Conservation (phyloP, 2,888 invertebrate species). For the Ommatoiulus sabulosus region DNA sequence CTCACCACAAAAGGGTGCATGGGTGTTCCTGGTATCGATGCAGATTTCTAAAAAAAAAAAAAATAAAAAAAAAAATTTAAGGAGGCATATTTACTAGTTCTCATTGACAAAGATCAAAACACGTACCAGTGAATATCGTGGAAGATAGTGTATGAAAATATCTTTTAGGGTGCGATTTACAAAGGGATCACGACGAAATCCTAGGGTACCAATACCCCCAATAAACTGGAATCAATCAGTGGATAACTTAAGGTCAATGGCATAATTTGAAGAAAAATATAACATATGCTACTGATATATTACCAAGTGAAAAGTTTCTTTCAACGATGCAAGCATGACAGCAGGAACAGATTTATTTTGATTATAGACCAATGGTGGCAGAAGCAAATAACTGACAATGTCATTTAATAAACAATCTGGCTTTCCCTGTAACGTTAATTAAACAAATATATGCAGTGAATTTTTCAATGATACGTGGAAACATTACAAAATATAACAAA, state of each 20-base stretch:
- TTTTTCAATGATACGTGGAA: too few relatives aligned
- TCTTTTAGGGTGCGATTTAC: conserved; percentile 42
- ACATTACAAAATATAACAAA: too few relatives aligned
- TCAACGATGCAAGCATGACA: conserved; percentile 8
- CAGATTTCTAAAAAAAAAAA: not conserved
- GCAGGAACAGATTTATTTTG: not conserved
- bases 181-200: conserved; percentile 51
- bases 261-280: too few relatives aligned
- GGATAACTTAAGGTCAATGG: too few relatives aligned
- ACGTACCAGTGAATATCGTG: conserved; percentile 52
- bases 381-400: not conserved
- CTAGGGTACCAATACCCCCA: conserved; percentile 13
- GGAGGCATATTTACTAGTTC: not conserved
- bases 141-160: conserved; percentile 48
- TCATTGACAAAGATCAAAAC: not conserved
- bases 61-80: not conserved
- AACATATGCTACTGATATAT: not conserved
- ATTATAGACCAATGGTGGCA: conserved; percentile 37
- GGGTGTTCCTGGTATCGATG: not conserved
- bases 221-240: conserved; percentile 50
- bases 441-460: not conserved
- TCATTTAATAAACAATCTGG: conserved; percentile 49
- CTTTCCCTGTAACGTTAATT: conserved; percentile 35
- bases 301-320: conserved; percentile 30
- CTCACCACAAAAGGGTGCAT: conserved; percentile 50